These are phyloP conservation scores for Eutrigla gurnardus DNA, from an alignment of 2,797 vertebrate genomes.

Conservation along the genomic window DNA sequence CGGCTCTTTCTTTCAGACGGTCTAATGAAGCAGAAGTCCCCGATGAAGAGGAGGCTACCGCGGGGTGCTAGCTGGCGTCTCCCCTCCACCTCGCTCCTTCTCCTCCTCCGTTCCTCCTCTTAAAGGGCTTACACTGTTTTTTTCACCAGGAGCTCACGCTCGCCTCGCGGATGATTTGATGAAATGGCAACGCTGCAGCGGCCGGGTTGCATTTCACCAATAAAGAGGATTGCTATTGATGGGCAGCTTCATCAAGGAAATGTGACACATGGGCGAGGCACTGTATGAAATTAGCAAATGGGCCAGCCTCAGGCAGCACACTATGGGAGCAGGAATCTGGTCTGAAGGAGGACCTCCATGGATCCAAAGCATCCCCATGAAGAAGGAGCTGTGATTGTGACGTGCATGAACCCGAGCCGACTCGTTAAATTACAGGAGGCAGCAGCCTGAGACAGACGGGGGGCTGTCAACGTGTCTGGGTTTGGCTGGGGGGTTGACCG, in stretches of 20 bases:
- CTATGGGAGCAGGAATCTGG: neutral
- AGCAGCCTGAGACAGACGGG: constrained; percentile 81
- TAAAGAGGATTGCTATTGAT: constrained; percentile 52
- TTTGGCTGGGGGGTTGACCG: constrained; percentile 64
- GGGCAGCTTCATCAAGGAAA: constrained; percentile 46
- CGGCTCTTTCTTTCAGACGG: constrained; percentile 81
- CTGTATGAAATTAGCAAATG: constrained; percentile 42
- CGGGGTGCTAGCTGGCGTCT: constrained; percentile 69
- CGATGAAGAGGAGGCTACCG: constrained; percentile 77
- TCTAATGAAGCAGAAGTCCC: constrained; percentile 85
- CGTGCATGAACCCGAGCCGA: constrained; percentile 66
- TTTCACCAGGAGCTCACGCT: constrained; percentile 42
- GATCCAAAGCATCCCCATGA: constrained; percentile 11
- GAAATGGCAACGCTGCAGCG: constrained; percentile 54
- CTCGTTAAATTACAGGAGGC: constrained; percentile 81
- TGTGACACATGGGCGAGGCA: constrained; percentile 17
- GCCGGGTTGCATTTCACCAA: constrained; percentile 32
- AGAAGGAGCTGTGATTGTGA: constrained; percentile 43
- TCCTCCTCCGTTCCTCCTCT: constrained; percentile 66
- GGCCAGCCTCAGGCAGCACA: neutral
- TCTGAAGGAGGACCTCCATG: neutral
- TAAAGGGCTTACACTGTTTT: constrained; percentile 82
- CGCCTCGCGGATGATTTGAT: constrained; percentile 55
- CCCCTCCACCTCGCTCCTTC: constrained; percentile 60
- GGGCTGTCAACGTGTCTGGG: constrained; percentile 77